Evolutionary conservation across 92 coral and sea anemone species (phyloP).

Genomic region (Isaurus tuberculatus): DNA sequence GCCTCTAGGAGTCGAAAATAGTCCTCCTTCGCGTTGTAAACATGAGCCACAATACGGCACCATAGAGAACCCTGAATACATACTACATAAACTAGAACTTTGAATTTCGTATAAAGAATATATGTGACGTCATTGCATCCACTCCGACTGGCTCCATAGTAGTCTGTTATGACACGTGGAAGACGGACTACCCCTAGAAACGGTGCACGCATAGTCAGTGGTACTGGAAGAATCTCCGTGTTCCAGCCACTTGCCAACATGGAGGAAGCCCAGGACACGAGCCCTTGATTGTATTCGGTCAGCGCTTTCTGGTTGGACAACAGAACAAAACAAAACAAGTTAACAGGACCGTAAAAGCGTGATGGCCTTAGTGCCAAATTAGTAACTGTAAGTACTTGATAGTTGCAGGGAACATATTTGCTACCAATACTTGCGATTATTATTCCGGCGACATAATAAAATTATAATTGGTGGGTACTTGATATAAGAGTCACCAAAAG

Average conservation of each 20-base stretch:
- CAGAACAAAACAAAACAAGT: neutral
- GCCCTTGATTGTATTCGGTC: slow-evolving; percentile 65
- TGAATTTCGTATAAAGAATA: neutral
- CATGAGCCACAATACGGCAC: slow-evolving; percentile 31
- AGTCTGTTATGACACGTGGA: slow-evolving; percentile 57
- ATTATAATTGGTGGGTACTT: too few relatives aligned
- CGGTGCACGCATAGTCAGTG: slow-evolving; percentile 86
- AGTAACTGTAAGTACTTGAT: too few relatives aligned
- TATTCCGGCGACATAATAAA: too few relatives aligned
- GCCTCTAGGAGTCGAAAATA: slow-evolving; percentile 17
- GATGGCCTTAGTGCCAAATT: too few relatives aligned
- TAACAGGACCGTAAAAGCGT: too few relatives aligned
- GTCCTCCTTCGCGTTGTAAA: slow-evolving; percentile 24
- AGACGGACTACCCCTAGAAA: slow-evolving; percentile 76
- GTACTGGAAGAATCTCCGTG: slow-evolving; percentile 75
- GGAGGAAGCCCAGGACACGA: slow-evolving; percentile 77
- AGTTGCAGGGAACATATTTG: too few relatives aligned
- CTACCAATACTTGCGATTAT: too few relatives aligned
- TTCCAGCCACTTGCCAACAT: slow-evolving; percentile 77
- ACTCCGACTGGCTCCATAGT: slow-evolving; percentile 63
- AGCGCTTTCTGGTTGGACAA: slow-evolving; percentile 47
- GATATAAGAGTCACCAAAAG: too few relatives aligned
- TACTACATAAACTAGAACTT: slow-evolving; percentile 18
- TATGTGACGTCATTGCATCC: slow-evolving; percentile 43
- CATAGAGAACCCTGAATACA: slow-evolving; percentile 16